phyloP scores from a whole-genome alignment of 2,797 vertebrate genomes.

The Anableps anableps region DNA sequence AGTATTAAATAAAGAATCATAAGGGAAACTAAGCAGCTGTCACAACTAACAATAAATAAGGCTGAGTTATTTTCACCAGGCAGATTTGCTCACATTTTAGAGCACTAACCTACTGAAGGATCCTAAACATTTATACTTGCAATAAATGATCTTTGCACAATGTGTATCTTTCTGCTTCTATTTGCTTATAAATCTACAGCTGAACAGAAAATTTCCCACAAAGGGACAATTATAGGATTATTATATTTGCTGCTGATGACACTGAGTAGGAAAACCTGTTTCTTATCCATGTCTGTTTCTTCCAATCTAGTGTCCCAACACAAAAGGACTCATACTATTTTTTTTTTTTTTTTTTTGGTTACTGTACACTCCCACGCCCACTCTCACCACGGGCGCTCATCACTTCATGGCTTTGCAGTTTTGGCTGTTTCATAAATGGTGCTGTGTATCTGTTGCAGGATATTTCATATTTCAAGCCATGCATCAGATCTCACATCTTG shows the following conservation, averaged over 20 bases:
- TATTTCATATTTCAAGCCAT: not conserved
- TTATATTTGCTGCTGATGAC: not conserved
- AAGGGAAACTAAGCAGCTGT: not conserved
- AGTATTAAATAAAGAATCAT: too few species aligned
- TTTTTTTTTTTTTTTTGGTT: not conserved
- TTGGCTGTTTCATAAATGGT: not conserved
- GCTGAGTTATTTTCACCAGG: not conserved
- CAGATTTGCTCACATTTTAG: not conserved
- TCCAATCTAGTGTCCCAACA: not conserved
- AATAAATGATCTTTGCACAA: not conserved
- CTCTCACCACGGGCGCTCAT: not conserved
- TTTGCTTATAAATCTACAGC: not conserved
- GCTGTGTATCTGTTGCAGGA: not conserved
- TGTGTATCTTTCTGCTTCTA: not conserved
- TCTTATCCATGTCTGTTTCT: not conserved
- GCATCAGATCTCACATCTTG: not conserved
- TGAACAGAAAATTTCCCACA: not conserved
- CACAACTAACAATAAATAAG: not conserved
- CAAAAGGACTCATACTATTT: not conserved
- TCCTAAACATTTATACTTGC: not conserved
- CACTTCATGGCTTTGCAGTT: not conserved
- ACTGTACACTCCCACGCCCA: not conserved
- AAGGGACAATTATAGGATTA: not conserved
- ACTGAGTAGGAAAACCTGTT: not conserved
- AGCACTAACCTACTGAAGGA: not conserved